Evolutionary conservation across 2,113 vertebrate genomes (phyloP).

Genomic region (Clarias gariepinus): DNA sequence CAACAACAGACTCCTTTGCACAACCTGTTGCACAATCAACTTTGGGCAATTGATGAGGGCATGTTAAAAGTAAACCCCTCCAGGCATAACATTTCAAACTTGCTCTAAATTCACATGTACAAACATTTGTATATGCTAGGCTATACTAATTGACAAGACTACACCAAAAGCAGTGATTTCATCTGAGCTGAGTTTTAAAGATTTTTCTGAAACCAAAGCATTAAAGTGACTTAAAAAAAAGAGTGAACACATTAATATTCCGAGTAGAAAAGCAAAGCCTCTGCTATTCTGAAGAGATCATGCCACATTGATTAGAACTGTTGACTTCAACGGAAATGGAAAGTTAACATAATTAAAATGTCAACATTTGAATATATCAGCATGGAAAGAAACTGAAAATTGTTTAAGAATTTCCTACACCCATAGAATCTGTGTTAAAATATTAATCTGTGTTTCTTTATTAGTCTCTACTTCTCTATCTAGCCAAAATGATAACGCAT

Average conservation of each 20-base stretch:
- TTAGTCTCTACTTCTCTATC: not conserved
- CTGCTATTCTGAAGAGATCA: constrained; percentile 44
- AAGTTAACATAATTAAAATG: constrained; percentile 53
- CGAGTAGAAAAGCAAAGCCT: constrained; percentile 36
- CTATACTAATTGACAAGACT: constrained; percentile 48
- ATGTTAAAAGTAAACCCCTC: not conserved
- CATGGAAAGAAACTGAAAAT: constrained; percentile 34
- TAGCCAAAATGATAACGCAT: not conserved
- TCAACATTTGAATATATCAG: constrained; percentile 57
- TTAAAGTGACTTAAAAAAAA: constrained; percentile 15
- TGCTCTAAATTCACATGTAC: not conserved
- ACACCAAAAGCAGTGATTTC: constrained; percentile 48
- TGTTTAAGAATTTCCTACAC: constrained; percentile 20
- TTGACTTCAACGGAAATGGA: constrained; percentile 51
- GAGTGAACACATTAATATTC: constrained; percentile 51
- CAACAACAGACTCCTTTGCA: not conserved
- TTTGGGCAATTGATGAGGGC: not conserved
- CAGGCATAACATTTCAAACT: not conserved
- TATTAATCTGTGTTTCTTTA: not conserved
- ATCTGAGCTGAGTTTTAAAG: constrained; percentile 50
- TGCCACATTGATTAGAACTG: constrained; percentile 51
- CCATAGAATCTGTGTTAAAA: not conserved
- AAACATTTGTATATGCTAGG: not conserved
- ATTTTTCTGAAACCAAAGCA: constrained; percentile 47
- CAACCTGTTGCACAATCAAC: no score